These are phyloP conservation scores for Brachyptera putata DNA, from an alignment of 2,888 invertebrate genomes.

Conservation along the genomic window DNA sequence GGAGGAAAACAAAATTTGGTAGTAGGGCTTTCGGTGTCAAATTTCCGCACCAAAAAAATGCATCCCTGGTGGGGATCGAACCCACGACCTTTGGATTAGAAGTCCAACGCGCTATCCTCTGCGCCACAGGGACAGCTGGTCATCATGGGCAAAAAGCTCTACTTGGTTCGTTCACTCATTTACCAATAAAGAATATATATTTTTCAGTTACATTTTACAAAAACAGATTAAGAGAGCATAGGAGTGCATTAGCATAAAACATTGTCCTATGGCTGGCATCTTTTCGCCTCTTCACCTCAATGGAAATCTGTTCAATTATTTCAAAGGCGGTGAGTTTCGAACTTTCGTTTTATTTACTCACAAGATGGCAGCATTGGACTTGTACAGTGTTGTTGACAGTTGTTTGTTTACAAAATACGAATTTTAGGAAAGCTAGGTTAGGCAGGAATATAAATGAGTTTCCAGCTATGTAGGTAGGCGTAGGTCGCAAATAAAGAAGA, in stretches of 20 bases:
- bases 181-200: too few species aligned
- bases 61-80: slow-evolving; percentile 83
- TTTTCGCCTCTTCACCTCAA: too few species aligned
- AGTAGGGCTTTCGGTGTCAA: too few species aligned
- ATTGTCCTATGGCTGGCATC: too few species aligned
- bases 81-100: slow-evolving; percentile 87
- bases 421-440: background rate
- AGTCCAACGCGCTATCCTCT: slow-evolving; percentile 88
- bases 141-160: background rate
- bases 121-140: slow-evolving; percentile 70
- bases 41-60: slow-evolving; percentile 29
- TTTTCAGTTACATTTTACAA: too few species aligned
- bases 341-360: background rate
- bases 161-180: background rate
- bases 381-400: background rate
- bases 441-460: background rate
- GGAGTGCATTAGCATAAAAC: too few species aligned
- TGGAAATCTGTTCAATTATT: background rate
- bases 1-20: too few species aligned
- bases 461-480: background rate
- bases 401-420: background rate
- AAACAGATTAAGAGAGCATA: too few species aligned
- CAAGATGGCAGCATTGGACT: background rate
- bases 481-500: background rate
- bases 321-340: background rate